Evolutionary conservation across 2,888 invertebrate genomes (phyloP).

Genomic region (Tortrix viridana): DNA sequence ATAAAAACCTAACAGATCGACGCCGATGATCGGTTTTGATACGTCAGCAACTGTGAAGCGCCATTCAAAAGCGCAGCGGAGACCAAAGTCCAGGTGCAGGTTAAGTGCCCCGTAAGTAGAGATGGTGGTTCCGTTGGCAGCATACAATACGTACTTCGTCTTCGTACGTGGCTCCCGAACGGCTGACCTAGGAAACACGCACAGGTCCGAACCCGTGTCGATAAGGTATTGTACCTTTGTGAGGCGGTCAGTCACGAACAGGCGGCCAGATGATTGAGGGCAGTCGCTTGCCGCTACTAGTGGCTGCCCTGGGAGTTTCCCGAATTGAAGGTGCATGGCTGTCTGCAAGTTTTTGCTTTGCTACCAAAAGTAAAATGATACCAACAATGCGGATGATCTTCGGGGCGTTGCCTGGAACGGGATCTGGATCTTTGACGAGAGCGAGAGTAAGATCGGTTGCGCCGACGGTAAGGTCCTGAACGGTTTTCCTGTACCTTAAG

Average conservation of each 20-base stretch:
- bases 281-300: no score
- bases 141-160: background rate
- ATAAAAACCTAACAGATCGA: constrained; percentile 47
- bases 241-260: background rate
- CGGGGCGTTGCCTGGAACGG: background rate
- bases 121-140: background rate
- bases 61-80: constrained; percentile 11
- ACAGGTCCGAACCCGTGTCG: background rate
- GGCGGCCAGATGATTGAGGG: background rate
- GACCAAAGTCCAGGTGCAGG: background rate
- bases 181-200: background rate
- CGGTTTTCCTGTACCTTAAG: no score
- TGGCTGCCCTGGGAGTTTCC: no score
- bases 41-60: constrained; percentile 39
- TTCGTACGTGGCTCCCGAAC: no score
- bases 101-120: background rate
- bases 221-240: background rate
- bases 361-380: constrained; percentile 17
- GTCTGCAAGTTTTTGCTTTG: constrained; percentile 5
- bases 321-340: no score
- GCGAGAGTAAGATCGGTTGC: no score
- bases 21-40: constrained; percentile 49
- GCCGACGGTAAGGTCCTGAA: no score
- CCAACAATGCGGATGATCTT: constrained; percentile 22
- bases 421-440: no score